Evolutionary conservation across 2,888 invertebrate genomes (phyloP).

Genomic region (Oscheius sp.): DNA sequence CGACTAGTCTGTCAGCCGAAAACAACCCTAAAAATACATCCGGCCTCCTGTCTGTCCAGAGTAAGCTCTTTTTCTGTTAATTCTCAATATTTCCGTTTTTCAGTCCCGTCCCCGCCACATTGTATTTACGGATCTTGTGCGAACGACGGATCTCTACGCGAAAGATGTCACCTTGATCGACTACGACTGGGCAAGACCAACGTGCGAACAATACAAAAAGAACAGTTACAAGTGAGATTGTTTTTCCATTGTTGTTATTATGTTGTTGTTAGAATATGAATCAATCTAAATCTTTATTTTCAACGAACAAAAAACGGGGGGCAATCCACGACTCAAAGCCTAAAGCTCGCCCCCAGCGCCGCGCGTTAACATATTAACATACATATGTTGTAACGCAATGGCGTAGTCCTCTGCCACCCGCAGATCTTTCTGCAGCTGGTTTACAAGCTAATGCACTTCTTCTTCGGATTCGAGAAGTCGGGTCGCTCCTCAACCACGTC

Average conservation of each 20-base stretch:
- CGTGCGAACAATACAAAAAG: constrained; percentile 46
- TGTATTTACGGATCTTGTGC: constrained; percentile 68
- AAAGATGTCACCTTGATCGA: constrained; percentile 62
- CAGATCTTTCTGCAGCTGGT: no score
- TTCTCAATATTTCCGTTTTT: not conserved
- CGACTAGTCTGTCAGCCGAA: constrained; percentile 56
- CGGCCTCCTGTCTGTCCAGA: constrained; percentile 58
- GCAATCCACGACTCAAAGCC: no score
- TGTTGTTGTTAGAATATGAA: constrained; percentile 13
- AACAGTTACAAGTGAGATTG: constrained; percentile 9
- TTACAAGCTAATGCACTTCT: no score
- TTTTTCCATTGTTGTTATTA: not conserved
- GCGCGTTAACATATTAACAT: no score
- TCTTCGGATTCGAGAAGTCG: no score
- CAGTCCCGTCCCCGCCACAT: constrained; percentile 54
- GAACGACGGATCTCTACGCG: constrained; percentile 67
- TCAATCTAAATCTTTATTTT: constrained; percentile 13
- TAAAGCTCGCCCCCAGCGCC: no score
- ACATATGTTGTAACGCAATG: no score
- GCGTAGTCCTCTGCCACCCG: no score
- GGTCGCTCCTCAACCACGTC: no score
- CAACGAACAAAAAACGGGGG: not conserved
- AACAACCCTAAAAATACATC: constrained; percentile 65
- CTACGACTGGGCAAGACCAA: constrained; percentile 53
- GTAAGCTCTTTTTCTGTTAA: constrained; percentile 23